Base-by-base conservation (phyloP, 1,140 invertebrate species). In the Drosophila repleta region DNA sequence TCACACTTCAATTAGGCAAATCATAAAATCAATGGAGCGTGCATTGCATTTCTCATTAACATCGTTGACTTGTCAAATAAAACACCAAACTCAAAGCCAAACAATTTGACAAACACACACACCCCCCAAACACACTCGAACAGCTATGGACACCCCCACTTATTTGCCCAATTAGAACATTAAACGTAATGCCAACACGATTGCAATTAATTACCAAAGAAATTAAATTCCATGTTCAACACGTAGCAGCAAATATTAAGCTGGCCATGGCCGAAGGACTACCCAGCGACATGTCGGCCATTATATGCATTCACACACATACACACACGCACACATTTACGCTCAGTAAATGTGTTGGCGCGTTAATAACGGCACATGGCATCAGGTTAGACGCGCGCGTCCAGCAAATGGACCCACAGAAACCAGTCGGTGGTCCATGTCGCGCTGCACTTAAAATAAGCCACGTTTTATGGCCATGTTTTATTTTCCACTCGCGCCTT, bases 151-250 rank as follows among this genome's bases (percentile, higher is more conserved):
- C 37, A 61, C 51, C 32, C 32, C 41, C 61, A 45, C 45, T 65
- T 70, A 80, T 80, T 72, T 77, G 65, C 61, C 67, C 79, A 82
- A 87, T 87, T 88, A 88, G 75, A 79, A 69, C 83, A 88, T 88
- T 88, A 88, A 88, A 83, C 76, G 68, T 88, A 88, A 88, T 88
- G 75, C 83, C 83, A 88, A 88, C 83, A 88, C 83, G 83, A 88
- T 88, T 88, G 83, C 83, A 88, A 88, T 88, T 88, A 88, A 88
- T 88, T 88, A 88, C 83, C 83, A 70, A 88, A 79, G 83, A 88
- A 88, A 88, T 88, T 88, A 88, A 88, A 88, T 88, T 88, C 76
- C 76, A 88, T 83, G 83, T 79, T 88, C 83, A 88, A 88, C 83
- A 88, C 83, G 83, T 88, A 71, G 80, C 75, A 55, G 51, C 65